Conservation (phyloP, 2,113 vertebrate genomes). For the Gymnobelideus leadbeateri region DNA sequence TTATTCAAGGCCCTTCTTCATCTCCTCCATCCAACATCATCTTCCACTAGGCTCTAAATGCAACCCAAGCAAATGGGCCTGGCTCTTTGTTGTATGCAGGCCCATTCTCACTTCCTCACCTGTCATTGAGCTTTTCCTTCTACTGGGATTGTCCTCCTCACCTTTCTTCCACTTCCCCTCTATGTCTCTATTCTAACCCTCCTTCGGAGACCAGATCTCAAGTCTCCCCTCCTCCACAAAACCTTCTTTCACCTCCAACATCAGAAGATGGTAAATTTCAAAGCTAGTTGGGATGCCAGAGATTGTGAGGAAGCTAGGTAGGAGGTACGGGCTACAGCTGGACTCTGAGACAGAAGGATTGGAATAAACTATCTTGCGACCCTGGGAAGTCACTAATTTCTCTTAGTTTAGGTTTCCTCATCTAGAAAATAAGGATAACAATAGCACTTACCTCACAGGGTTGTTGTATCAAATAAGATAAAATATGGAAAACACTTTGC, state of each 20-base stretch:
- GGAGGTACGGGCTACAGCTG: not conserved
- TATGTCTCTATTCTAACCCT: not conserved
- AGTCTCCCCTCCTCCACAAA: not conserved
- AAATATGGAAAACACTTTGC: not conserved
- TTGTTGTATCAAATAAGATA: not conserved
- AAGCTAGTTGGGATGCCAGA: not conserved
- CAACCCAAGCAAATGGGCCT: not conserved
- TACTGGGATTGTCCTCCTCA: not conserved
- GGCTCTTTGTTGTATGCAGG: fast-evolving
- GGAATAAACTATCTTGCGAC: too few species aligned
- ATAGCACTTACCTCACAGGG: not conserved
- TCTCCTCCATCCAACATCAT: not conserved
- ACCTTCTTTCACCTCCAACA: not conserved
- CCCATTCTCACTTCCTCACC: not conserved
- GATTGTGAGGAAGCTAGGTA: not conserved
- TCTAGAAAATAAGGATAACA: not conserved
- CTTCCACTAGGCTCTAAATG: constrained; percentile 4
- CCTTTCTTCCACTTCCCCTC: constrained; percentile 5
- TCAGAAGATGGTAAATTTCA: not conserved
- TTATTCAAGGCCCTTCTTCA: not conserved
- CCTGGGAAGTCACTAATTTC: not conserved
- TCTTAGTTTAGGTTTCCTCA: not conserved
- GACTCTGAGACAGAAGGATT: not conserved
- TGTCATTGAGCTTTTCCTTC: not conserved
- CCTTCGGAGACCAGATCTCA: not conserved